These are phyloP conservation scores for Crenuchus spilurus DNA, from an alignment of 2,797 vertebrate genomes.

Conservation along the genomic window DNA sequence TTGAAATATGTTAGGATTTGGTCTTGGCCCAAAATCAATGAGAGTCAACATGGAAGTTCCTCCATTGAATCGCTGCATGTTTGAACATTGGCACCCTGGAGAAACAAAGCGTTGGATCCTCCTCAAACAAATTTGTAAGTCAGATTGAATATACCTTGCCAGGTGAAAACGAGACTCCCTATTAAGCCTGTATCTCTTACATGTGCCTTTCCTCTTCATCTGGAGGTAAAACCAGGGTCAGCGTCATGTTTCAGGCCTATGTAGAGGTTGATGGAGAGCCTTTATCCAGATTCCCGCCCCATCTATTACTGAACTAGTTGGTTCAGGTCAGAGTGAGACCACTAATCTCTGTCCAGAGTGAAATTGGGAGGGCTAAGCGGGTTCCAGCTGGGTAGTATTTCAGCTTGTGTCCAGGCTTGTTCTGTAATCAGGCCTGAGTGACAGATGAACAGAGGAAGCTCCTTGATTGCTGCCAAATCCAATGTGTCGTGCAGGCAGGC, in stretches of 20 bases:
- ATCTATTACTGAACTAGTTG: slow-evolving; percentile 26
- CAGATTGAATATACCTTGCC: neutral
- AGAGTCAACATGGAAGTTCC: neutral
- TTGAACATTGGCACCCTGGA: neutral
- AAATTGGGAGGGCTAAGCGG: slow-evolving; percentile 20
- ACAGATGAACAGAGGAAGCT: slow-evolving; percentile 54
- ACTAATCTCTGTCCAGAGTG: slow-evolving; percentile 24
- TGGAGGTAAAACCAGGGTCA: slow-evolving; percentile 26
- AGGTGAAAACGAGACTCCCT: slow-evolving; percentile 9
- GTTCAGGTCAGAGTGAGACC: slow-evolving; percentile 6
- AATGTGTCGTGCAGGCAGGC: slow-evolving; percentile 24
- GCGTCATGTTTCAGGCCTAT: slow-evolving; percentile 20
- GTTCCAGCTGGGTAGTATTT: slow-evolving; percentile 40
- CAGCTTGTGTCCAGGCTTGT: slow-evolving; percentile 38
- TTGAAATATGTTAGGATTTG: neutral
- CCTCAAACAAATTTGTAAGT: slow-evolving; percentile 21
- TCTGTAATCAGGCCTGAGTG: slow-evolving; percentile 45
- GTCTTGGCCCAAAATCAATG: neutral
- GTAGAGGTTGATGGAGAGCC: slow-evolving; percentile 14
- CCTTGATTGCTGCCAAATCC: slow-evolving; percentile 46
- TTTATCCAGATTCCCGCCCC: slow-evolving; percentile 3
- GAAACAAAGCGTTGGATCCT: neutral
- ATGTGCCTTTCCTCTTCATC: slow-evolving; percentile 32
- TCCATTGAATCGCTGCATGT: neutral
- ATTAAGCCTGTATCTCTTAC: slow-evolving; percentile 10